A percentile compares a stretch with the other conserved stretches of the same genome.
Evolutionary conservation across 2,113 vertebrate species (phyloP).

Genomic region (Ailuropoda melanoleuca): DNA sequence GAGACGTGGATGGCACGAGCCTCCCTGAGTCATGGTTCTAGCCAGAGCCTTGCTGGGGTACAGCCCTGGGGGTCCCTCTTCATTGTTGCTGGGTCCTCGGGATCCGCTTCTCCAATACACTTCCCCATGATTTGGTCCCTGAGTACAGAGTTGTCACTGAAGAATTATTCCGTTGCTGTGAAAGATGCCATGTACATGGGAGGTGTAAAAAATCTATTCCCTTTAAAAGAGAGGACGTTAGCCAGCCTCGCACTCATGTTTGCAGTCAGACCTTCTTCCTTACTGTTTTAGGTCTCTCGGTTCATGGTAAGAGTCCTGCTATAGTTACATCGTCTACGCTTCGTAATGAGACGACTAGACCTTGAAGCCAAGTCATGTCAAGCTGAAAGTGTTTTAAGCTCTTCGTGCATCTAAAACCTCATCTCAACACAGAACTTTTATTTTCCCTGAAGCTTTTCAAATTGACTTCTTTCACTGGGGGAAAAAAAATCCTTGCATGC

Average conservation of each 20-base stretch:
- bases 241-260: background rate
- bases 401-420: conserved; percentile 15
- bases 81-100: background rate
- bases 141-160: background rate
- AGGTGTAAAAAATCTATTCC: background rate
- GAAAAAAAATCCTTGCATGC: background rate
- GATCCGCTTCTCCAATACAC: background rate
- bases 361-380: conserved; percentile 38
- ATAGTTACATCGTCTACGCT: background rate
- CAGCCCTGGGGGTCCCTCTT: background rate
- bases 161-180: background rate
- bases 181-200: background rate
- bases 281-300: background rate
- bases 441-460: conserved; percentile 60
- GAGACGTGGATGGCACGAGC: background rate
- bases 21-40: background rate
- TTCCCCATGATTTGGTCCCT: background rate
- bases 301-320: background rate
- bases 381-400: conserved; percentile 56
- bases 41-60: rapidly evolving
- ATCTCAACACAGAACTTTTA: conserved; percentile 9
- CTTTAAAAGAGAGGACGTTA: background rate
- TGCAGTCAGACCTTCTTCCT: background rate
- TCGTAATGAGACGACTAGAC: conserved; percentile 16
- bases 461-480: background rate